Evolutionary conservation across 64 coral and sea anemone genomes (phyloP).

Genomic region (Orbicella faveolata): DNA sequence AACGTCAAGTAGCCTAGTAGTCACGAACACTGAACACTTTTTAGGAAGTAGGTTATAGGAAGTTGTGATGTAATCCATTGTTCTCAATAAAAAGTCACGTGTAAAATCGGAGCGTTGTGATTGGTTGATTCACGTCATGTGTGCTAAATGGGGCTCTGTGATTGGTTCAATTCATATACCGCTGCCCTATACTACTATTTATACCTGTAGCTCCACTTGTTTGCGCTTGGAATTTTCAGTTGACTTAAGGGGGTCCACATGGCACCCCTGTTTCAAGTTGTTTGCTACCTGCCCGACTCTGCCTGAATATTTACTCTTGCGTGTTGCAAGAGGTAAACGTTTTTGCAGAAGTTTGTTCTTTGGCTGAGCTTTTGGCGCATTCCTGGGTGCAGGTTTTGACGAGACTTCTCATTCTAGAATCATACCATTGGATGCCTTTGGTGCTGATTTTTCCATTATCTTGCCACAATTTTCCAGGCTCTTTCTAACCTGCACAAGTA

Average conservation of each 20-base stretch:
- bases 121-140: too few species aligned
- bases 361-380: background rate
- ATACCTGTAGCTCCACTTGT: background rate
- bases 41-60: too few species aligned
- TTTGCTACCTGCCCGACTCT: conserved; percentile 32
- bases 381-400: background rate
- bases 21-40: too few species aligned
- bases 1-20: too few species aligned
- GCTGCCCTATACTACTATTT: background rate
- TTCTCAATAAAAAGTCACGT: too few species aligned
- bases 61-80: too few species aligned
- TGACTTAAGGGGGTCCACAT: conserved; percentile 3
- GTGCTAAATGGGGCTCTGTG: too few species aligned
- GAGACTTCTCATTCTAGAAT: background rate
- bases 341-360: background rate
- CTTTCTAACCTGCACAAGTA: background rate
- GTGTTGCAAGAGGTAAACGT: background rate
- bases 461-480: background rate
- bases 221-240: background rate
- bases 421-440: background rate
- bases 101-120: too few species aligned
- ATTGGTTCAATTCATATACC: too few species aligned
- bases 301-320: conserved; percentile 15
- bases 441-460: background rate
- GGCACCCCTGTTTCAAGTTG: background rate